Conservation (phyloP, 2,888 invertebrate genomes). For the Cataglyphis livida region DNA sequence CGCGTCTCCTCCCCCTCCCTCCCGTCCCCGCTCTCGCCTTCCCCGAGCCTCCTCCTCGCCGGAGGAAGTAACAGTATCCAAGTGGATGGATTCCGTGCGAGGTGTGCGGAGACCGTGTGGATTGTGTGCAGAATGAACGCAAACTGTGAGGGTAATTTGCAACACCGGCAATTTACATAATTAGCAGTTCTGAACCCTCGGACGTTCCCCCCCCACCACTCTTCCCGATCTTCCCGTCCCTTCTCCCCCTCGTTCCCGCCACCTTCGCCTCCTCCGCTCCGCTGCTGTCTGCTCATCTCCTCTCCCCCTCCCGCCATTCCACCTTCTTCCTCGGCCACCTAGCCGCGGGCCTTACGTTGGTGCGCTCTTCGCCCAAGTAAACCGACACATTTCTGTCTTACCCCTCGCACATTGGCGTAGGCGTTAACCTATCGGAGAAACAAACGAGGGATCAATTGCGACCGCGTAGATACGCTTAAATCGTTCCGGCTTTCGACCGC, state of each 20-base stretch:
- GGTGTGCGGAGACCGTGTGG: constrained; percentile 81
- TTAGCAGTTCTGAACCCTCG: constrained; percentile 85
- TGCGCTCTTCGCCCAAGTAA: constrained; percentile 58
- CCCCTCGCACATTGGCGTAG: constrained; percentile 53
- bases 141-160: constrained; percentile 86
- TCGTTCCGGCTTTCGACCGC: constrained; percentile 17
- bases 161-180: constrained; percentile 86
- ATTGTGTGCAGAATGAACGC: constrained; percentile 85
- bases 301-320: constrained; percentile 43
- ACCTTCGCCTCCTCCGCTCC: constrained; percentile 46
- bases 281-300: constrained; percentile 49
- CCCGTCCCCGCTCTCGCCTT: neutral
- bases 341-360: constrained; percentile 60
- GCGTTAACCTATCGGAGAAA: constrained; percentile 43
- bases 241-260: constrained; percentile 40
- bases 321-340: constrained; percentile 51
- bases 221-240: constrained; percentile 44
- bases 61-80: constrained; percentile 82
- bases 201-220: constrained; percentile 75
- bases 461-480: constrained; percentile 16
- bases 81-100: constrained; percentile 82
- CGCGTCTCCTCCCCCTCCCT: neutral
- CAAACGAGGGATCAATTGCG: constrained; percentile 51
- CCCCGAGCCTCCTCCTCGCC: constrained; percentile 30
- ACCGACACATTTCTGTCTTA: constrained; percentile 54